Evolutionary conservation across 2,113 vertebrate genomes (phyloP), one percentile per base, ranked within the genome.

Genomic region (Burhinus oedicnemus): DNA sequence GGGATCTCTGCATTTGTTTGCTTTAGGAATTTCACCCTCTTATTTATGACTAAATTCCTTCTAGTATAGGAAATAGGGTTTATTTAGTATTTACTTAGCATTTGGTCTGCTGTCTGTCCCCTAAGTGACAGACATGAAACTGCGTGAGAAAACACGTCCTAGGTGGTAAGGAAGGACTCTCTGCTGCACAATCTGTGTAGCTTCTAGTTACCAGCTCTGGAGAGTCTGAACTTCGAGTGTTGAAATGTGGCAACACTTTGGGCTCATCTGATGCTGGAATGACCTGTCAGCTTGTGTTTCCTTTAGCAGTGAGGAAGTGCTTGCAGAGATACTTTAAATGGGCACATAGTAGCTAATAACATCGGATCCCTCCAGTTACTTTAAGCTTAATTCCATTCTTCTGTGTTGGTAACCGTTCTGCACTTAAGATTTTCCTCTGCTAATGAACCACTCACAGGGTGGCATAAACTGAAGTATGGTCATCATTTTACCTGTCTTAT

Each of bases 121-220:
- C 22, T 52, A 10, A 76, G 15, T 65, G 42, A 83, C 45, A 62
- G 62, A 34, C 60, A 14, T 49, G 36, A 36, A 70, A 74, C 58
- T 45, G 23, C 0, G 0, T 47, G 54, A 57, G 40, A 23, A 66
- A 49, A 27, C 1, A 0, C 1, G 0, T 58, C 42, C 47, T 62
- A 5, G n/a, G 52, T 54, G n/a, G 34, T 51, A 45, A 76, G 49
- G 51, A 68, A 54, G 26, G 57, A 68, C 29, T 68, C 62, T 5
- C n/a, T 78, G 77, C 55, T 84, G 30, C 6, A 4, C n/a, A 17
- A 0, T 29, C 29, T 11, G 0, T 22, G 38, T 34, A 58, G 49
- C 55, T 84, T 64, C 79, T 27, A 5, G 25, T 13, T 44, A 30
- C 64, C 32, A 44, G n/a, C 58, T 66, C 58, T 45, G 20, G 32